Conservation (phyloP, 1,140 invertebrate genomes). For the Samia ricini region DNA sequence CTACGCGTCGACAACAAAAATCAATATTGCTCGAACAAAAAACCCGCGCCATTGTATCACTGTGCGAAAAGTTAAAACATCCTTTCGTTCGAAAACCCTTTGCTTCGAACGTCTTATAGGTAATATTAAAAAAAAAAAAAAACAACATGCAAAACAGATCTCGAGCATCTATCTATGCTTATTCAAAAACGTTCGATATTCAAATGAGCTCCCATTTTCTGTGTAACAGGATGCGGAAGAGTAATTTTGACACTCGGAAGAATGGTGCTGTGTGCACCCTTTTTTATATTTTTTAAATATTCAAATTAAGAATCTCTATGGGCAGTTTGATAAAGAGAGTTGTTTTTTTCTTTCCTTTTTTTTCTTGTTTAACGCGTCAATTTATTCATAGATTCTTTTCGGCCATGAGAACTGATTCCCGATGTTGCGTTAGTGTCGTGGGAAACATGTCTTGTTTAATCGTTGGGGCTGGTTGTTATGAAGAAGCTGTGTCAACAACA, state of each 20-base stretch:
- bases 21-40: slow-evolving; percentile 38
- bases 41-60: slow-evolving; percentile 32
- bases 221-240: slow-evolving; percentile 62
- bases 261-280: slow-evolving; percentile 67
- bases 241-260: slow-evolving; percentile 74
- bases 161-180: slow-evolving; percentile 16
- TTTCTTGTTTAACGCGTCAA: slow-evolving; percentile 56
- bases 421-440: slow-evolving; percentile 6
- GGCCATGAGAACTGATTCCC: slow-evolving; percentile 43
- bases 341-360: slow-evolving; percentile 54
- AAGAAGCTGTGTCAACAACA: slow-evolving; percentile 70
- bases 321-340: slow-evolving; percentile 50
- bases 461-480: slow-evolving; percentile 61
- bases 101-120: slow-evolving; percentile 29
- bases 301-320: slow-evolving; percentile 58
- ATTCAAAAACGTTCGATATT: slow-evolving; percentile 57
- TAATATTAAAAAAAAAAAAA: slow-evolving; percentile 13
- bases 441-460: slow-evolving; percentile 36
- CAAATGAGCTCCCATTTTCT: slow-evolving; percentile 62
- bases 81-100: slow-evolving; percentile 9
- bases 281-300: slow-evolving; percentile 54
- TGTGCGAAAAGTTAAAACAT: slow-evolving; percentile 63
- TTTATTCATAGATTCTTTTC: slow-evolving; percentile 64
- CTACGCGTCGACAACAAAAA: slow-evolving; percentile 42
- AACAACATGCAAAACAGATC: slow-evolving; percentile 65